phyloP scores from a whole-genome alignment of 2,888 invertebrate genomes.

The Ormia ochracea region DNA sequence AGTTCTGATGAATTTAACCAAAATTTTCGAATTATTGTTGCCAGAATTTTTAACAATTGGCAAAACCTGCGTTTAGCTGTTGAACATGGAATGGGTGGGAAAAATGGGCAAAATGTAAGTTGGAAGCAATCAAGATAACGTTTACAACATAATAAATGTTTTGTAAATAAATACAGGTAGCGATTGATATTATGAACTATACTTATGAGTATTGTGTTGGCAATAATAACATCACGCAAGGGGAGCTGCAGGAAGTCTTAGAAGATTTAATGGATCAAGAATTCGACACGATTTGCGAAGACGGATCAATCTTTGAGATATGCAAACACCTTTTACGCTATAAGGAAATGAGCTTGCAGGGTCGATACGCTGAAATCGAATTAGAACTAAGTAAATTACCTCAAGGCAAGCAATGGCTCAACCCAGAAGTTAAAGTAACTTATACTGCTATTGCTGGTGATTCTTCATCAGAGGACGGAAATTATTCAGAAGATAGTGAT shows the following conservation, averaged over 20 bases:
- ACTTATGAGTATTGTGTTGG: constrained; percentile 81
- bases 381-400: constrained; percentile 80
- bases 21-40: constrained; percentile 80
- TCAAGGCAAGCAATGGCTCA: constrained; percentile 80
- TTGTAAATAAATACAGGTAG: constrained; percentile 78
- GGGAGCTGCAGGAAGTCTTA: constrained; percentile 81
- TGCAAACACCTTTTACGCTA: constrained; percentile 79
- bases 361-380: constrained; percentile 79
- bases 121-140: not conserved
- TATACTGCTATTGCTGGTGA: constrained; percentile 68
- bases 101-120: constrained; percentile 82
- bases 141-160: not conserved
- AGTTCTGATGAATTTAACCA: constrained; percentile 67
- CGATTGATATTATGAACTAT: constrained; percentile 82
- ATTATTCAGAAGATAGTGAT: constrained; percentile 66
- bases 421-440: constrained; percentile 77
- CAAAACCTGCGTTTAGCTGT: constrained; percentile 84
- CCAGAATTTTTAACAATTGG: constrained; percentile 85
- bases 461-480: constrained; percentile 76
- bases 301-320: constrained; percentile 83
- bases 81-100: constrained; percentile 85
- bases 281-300: constrained; percentile 85
- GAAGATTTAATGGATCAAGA: constrained; percentile 86
- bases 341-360: constrained; percentile 79
- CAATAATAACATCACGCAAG: constrained; percentile 79